These are phyloP conservation scores for Mionectes macconnelli DNA, from an alignment of 2,113 vertebrate genomes.

Conservation along the genomic window DNA sequence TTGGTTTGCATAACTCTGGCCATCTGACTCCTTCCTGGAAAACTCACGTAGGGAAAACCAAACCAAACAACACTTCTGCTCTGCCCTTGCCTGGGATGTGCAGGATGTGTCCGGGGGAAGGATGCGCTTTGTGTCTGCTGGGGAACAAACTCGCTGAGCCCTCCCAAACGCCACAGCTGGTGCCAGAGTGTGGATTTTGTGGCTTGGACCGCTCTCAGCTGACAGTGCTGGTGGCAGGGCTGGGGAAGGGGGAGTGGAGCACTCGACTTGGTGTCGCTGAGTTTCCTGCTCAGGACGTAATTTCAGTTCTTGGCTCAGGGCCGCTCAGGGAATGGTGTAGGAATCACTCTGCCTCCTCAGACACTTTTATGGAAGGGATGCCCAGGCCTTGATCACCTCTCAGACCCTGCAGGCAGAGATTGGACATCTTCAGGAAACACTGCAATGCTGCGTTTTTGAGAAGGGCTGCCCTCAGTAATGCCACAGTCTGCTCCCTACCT, in stretches of 20 bases:
- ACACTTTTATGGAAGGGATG: background rate
- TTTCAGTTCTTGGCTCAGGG: background rate
- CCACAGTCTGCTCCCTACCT: background rate
- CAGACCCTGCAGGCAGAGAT: background rate
- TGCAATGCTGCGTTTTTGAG: background rate
- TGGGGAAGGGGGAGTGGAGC: background rate
- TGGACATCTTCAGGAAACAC: background rate
- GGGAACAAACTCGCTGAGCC: background rate
- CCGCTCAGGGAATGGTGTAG: background rate
- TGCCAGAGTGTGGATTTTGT: background rate
- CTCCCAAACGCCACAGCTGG: background rate
- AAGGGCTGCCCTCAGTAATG: background rate
- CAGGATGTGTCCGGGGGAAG: background rate
- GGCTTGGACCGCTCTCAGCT: background rate
- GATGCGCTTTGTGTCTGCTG: background rate
- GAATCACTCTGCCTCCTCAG: background rate
- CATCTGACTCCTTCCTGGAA: conserved; percentile 73
- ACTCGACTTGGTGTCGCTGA: fast-evolving
- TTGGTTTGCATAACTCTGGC: conserved; percentile 68
- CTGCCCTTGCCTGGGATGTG: background rate
- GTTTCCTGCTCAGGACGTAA: background rate
- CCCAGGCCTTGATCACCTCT: background rate
- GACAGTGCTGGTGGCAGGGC: background rate
- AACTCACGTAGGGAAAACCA: conserved; percentile 6
- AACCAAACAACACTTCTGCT: background rate